Base-by-base conservation (phyloP, 1,140 invertebrate species). In the Caenorhabditis inopinata region DNA sequence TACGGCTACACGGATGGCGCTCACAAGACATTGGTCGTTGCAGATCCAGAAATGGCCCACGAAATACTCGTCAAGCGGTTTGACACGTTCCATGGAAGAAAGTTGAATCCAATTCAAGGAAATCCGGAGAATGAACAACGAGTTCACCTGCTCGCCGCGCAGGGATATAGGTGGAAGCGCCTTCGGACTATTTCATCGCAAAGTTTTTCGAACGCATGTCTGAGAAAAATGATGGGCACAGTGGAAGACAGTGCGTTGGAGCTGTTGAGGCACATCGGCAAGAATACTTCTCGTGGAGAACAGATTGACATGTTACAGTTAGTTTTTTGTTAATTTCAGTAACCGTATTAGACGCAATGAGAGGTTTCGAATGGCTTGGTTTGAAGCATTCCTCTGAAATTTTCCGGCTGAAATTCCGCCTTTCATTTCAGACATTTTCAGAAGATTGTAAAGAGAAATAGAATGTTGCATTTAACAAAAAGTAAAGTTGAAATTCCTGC, bases 31-130 rank as follows among this genome's bases (percentile, higher is more conserved):
- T 79, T 89, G 12, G 88, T 89, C 1, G 88, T 88, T 4, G 86
- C 89, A 7, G 85, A 89, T 83, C 78, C 84, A 0, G 85, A 88
- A 16, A 45, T 89, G 18, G 75, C 89, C 16, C 80, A 87, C 29
- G 86, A 89, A 80, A 89, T 90, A 11, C 89, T 89, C 73, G 84
- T 89, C 9, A 89, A 89, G 78, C 87, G 89, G 79, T 90, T 89
- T 81, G 86, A 87, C 48, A 86, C 86, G 79, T 90, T 90, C 82
- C 86, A 89, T 74, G 86, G 86, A 21, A 78, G 89, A 85, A 89
- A 89, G 85, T 87, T 89, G 80, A 82, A 81, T n/a, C 35, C 47
- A 74, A 7, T 78, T 1, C 27, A 48, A 47, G 77, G 51, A 80
- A 82, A 58, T 84, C 68, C 82, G 27, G 73, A 75, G 4, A 49